phyloP scores from a whole-genome alignment of 1,140 invertebrate species.

The Hermetia illucens region DNA sequence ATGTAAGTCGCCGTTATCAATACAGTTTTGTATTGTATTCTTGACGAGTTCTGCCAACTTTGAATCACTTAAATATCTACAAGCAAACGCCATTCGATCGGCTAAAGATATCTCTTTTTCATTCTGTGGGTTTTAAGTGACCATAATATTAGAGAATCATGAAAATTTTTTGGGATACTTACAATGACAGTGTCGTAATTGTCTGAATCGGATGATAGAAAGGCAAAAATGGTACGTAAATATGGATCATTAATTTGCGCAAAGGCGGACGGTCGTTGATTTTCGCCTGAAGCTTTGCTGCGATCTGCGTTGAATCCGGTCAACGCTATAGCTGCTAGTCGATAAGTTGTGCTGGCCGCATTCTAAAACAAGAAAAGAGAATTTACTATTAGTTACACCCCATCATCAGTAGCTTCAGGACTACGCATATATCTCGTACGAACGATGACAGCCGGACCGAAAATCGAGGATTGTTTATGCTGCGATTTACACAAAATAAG shows the following conservation, averaged over 20 bases:
- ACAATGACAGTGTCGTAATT: conserved; percentile 71
- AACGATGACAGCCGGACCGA: too few species aligned
- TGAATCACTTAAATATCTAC: conserved; percentile 70
- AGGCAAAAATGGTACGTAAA: conserved; percentile 80
- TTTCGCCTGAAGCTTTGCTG: conserved; percentile 64
- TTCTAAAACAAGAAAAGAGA: too few species aligned
- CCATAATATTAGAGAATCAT: background rate
- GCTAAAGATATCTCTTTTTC: conserved; percentile 69
- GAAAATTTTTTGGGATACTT: conserved; percentile 22
- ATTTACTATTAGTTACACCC: too few species aligned
- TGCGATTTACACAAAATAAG: too few species aligned
- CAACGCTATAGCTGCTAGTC: conserved; percentile 79
- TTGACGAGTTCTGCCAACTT: conserved; percentile 68
- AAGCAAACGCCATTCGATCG: conserved; percentile 88
- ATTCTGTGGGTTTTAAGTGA: conserved; percentile 35
- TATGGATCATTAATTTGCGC: conserved; percentile 73
- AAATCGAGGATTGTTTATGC: too few species aligned
- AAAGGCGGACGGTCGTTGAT: conserved; percentile 56
- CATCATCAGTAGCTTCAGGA: too few species aligned
- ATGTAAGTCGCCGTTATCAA: conserved; percentile 64
- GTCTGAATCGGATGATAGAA: conserved; percentile 69
- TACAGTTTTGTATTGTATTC: conserved; percentile 50
- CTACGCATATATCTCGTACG: too few species aligned
- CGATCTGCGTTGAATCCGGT: conserved; percentile 73
- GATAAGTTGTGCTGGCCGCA: too few species aligned